A percentile compares a stretch with the other conserved stretches of the same genome.
Conservation (phyloP, 2,797 vertebrate species). For the Eurystomus glaucurus region DNA sequence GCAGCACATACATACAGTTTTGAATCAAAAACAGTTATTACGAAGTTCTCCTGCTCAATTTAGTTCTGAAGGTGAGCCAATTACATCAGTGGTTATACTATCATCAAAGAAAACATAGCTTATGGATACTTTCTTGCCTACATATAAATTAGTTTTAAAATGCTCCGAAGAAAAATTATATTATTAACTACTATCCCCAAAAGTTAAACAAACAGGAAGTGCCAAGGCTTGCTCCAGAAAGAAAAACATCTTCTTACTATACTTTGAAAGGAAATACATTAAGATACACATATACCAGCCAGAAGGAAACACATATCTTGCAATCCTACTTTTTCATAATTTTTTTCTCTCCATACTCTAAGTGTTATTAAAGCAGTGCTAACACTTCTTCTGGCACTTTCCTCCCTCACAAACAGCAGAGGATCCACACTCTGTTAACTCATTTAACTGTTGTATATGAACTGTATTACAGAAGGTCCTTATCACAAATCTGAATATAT, state of each 20-base stretch:
- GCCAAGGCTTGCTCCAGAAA: not conserved
- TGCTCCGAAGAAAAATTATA: not conserved
- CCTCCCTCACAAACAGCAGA: not conserved
- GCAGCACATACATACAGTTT: not conserved
- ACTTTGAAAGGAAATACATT: not conserved
- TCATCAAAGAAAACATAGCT: not conserved
- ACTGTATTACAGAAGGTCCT: rapidly evolving
- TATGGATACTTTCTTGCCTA: not conserved
- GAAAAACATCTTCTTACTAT: not conserved
- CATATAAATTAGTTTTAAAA: not conserved
- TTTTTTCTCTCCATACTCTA: not conserved
- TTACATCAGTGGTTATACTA: not conserved
- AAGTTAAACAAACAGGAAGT: not conserved
- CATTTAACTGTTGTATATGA: not conserved
- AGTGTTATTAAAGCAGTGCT: not conserved
- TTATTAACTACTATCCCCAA: not conserved
- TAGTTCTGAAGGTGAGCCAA: not conserved
- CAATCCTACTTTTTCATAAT: rapidly evolving
- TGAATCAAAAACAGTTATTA: not conserved
- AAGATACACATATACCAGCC: rapidly evolving
- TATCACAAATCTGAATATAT: not conserved
- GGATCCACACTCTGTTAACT: not conserved
- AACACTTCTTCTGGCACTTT: not conserved
- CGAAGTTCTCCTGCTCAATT: not conserved
- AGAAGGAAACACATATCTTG: not conserved